Percentiles rank a stretch among this genome's conserved stretches.
These are phyloP conservation scores for Paramormyrops hopkinsi DNA, from an alignment of 2,797 vertebrate species.

Conservation along the genomic window DNA sequence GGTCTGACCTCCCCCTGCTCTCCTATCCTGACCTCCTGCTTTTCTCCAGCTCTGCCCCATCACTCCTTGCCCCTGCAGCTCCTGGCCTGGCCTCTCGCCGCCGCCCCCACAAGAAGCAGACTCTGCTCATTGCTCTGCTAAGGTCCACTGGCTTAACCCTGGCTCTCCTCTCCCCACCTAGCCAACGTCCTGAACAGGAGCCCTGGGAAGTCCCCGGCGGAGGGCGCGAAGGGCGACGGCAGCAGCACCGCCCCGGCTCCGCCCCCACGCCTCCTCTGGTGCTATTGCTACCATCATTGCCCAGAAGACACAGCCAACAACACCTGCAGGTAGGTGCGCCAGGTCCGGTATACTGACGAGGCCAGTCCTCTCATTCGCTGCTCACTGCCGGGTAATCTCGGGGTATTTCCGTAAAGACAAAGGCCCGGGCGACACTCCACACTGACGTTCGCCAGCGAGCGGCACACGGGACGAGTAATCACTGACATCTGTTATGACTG, in stretches of 20 bases:
- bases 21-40: neutral
- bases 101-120: neutral
- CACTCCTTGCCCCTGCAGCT: neutral
- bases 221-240: slow-evolving; percentile 66
- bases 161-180: slow-evolving; percentile 34
- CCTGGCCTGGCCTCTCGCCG: neutral
- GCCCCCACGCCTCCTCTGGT: slow-evolving; percentile 73
- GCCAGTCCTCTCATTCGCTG: neutral
- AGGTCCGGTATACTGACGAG: too few relatives aligned
- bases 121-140: neutral
- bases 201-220: slow-evolving; percentile 71
- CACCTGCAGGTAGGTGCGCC: slow-evolving; percentile 76
- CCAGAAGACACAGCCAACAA: slow-evolving; percentile 86
- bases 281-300: slow-evolving; percentile 87
- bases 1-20: neutral
- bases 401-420: slow-evolving; percentile 14
- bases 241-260: slow-evolving; percentile 69
- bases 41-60: neutral
- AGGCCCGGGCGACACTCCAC: neutral
- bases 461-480: neutral
- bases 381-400: neutral
- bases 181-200: slow-evolving; percentile 75
- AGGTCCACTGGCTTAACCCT: neutral
- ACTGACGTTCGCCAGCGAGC: neutral
- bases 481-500: slow-evolving; percentile 16